Base-by-base conservation (phyloP, 2,797 vertebrate genomes). In the Dallia pectoralis region DNA sequence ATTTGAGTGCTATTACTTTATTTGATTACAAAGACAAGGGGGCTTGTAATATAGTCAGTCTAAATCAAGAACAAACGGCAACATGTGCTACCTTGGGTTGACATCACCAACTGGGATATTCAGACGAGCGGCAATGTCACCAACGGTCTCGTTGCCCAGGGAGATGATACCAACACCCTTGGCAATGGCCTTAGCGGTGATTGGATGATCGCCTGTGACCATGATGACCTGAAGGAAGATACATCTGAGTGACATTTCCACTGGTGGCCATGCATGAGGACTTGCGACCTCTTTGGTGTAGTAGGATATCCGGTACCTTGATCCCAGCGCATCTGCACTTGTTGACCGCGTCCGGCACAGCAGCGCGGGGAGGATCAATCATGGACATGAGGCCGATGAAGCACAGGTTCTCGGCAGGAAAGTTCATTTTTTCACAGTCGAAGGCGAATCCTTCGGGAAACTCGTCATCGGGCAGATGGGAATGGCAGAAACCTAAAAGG, bases 331-430 rank as follows among this genome's bases (percentile, higher is more conserved):
- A 97, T 63, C 96, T 89, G 83, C 96, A 97, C 81, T 97, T 97
- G 67, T 96, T 96, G 67, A 97, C 96, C 0, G 96, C 96, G 0
- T 97, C 96, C 0, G 96, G 96, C 81, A 97, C 96, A 0, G 96
- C 96, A 0, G 96, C 96, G 9, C 96, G 93, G 74, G 96, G 96
- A 0, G 96, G 96, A 87, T 98, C 96, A 0, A 98, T 98, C 96
- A 98, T 97, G 80, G 96, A 97, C 91, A 98, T 98, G 78, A 98
- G 95, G 15, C 96, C 96, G 47, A 97, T 90, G 1, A 98, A 98
- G 89, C 96, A 98, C 79, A 98, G 90, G 86, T 96, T 96, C 73
- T 97, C 94, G 0, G 94, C 97, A 84, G 93, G 92, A 88, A 97
- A 98, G 89, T 98, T 97, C 62, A 97, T 94, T 2, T 97, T 96